Evolutionary conservation across 2,888 invertebrate species (phyloP).

Genomic region (Thumatha senex): DNA sequence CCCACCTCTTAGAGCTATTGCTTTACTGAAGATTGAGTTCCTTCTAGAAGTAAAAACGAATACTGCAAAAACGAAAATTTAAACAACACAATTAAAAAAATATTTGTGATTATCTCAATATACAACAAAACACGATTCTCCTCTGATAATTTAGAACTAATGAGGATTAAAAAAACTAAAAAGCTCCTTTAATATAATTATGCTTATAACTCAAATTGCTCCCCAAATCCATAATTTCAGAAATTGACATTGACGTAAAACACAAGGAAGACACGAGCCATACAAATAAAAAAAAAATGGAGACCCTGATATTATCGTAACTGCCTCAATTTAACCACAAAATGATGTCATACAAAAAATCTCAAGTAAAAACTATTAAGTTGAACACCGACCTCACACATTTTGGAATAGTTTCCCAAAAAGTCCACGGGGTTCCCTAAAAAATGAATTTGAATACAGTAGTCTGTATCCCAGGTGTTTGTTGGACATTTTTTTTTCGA

Average conservation of each 20-base stretch:
- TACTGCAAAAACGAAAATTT: not conserved
- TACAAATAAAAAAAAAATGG: conserved; percentile 16
- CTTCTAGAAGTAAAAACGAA: too few relatives aligned
- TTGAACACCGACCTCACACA: conserved; percentile 65
- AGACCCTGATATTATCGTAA: conserved; percentile 45
- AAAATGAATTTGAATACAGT: conserved; percentile 78
- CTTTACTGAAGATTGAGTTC: not conserved
- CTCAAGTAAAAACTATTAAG: conserved; percentile 45
- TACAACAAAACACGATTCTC: not conserved
- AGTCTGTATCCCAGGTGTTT: conserved; percentile 53
- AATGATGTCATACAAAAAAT: conserved; percentile 57
- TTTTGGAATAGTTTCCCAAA: conserved; percentile 61
- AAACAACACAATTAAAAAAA: not conserved
- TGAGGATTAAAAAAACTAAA: conserved; percentile 17
- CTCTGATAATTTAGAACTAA: conserved; percentile 4
- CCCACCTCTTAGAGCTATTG: too few relatives aligned
- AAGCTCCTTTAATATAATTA: conserved; percentile 20
- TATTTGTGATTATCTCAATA: conserved; percentile 1
- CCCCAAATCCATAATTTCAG: conserved; percentile 21
- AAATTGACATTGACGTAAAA: conserved; percentile 29
- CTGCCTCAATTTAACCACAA: conserved; percentile 48
- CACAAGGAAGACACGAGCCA: conserved; percentile 33
- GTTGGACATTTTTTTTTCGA: conserved; percentile 56
- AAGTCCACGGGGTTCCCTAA: conserved; percentile 61
- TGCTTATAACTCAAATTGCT: conserved; percentile 22